Base-by-base conservation (phyloP, 2,797 vertebrate species). In the Coendou prehensilis region DNA sequence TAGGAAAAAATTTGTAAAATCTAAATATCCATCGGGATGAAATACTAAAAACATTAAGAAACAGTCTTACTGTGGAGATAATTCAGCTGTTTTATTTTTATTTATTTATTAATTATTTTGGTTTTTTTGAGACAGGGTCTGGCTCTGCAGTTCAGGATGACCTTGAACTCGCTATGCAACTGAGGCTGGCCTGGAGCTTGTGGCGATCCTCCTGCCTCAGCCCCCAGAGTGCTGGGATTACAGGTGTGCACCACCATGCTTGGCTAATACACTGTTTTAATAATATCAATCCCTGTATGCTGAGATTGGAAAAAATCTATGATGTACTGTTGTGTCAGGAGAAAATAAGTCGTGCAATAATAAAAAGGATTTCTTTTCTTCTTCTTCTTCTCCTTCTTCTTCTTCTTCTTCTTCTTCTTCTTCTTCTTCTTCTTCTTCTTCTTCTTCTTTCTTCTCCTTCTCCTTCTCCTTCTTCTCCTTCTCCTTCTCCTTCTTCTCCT, bases 11-110 rank as follows among this genome's bases (percentile, higher is more conserved):
- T 3, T 57, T 86, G 7, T 28, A 9, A 73, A 69, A 93, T 47
- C 28, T 86, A 47, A 71, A 91, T 69, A 45, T 54, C 37, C 37
- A 45, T n/a, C 18, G 30, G 67, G 22, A 82, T 50, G 54, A 52
- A 52, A 84, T 41, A 33, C 75, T 75, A 76, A 84, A 83, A 59
- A 63, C 28, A 75, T 92, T 92, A 82, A n/a, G 56, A 81, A 88
- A 75, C 18, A 45, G 20, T 26, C n/a, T 41, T 67, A 50, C n/a
- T 47, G 13, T 52, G 47, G 63, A 64, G 71, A 61, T 20, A 92
- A 83, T 64, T 9, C 63, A 75, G 26, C 54, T 61, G 33, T 57
- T 41, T 71, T 71, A 41, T 9, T 5, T n/a, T 69, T 41, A 41
- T 22, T 71, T 41, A 69, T 71, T 71, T 41, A 41, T 71, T 22